Base-by-base conservation (phyloP, 2,888 invertebrate species). In the Conomelus anceps region DNA sequence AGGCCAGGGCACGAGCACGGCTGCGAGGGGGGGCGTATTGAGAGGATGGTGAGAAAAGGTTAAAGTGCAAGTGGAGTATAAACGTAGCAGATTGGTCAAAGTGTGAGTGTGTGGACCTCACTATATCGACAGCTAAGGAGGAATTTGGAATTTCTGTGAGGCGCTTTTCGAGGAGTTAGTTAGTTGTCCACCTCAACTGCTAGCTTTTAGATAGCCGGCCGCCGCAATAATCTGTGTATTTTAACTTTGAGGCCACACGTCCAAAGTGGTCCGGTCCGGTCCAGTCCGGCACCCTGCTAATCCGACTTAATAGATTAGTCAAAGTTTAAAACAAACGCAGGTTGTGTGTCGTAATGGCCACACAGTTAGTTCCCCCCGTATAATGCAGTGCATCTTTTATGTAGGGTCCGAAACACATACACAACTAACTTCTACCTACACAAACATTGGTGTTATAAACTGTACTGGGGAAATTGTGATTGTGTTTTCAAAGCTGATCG, bases 241-340 rank as follows among this genome's bases (percentile, higher is more conserved):
- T 63, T 63, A 63, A 63, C 3, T 63, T 63, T 20, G 63, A n/a
- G n/a, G n/a, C n/a, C n/a, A n/a, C n/a, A n/a, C n/a, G n/a, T n/a
- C n/a, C n/a, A n/a, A n/a, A n/a, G n/a, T n/a, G n/a, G n/a, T 20
- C 63, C n/a, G n/a, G 63, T 63, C 63, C 63, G 63, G 63, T 20
- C 63, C 63, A 11, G 7, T 17, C 41, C n/a, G n/a, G n/a, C n/a
- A n/a, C n/a, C n/a, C n/a, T n/a, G n/a, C 23, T 86, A 86, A 86
- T 24, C 86, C 86, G 26, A 86, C 86, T 86, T 86, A 86, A 86
- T 86, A 86, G 86, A 86, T 86, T 86, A 86, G 86, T 63, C 86
- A 86, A 86, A 86, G 86, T 86, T 86, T 86, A 26, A 86, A 86
- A 86, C 86, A 86, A 86, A 86, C 86, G 23, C 86, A 86, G 86